Evolutionary conservation across 2,888 invertebrate genomes (phyloP), one percentile per base, ranked within the genome.

Genomic region (Quadroppia sp.): DNA sequence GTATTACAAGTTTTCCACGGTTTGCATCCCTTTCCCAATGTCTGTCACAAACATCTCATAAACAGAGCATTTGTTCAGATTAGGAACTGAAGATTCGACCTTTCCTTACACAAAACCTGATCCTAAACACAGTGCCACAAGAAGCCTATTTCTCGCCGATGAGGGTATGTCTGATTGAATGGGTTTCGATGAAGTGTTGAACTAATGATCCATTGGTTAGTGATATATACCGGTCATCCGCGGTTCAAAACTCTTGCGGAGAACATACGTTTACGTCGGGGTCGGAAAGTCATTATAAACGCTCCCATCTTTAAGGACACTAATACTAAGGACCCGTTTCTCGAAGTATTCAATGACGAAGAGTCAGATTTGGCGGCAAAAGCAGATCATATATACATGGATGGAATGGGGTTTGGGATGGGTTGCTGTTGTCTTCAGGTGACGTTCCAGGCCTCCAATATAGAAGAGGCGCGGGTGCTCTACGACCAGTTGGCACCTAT

Each of bases 381-480:
- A 80, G 91, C 91, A 0, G 92, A 97, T 84, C 92, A 94, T 80
- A 91, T 99, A 77, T 95, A 98, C 81, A 90, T 99, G 90, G 99
- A 99, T 83, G 94, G 95, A 0, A 98, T 99, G 98, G 98, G 97
- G 30, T 99, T 99, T 82, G 98, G 79, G 73, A 99, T 99, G 99
- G 99, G 99, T 40, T 96, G 96, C 82, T 95, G 94, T 80, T 98
- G 97, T 82, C 86, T 98, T 50, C 98, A 98, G 83, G 86, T 95
- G 74, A 95, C 94, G 70, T 98, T 99, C 85, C 91, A 94, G 84
- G 97, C 98, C 0, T 94, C 94, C 83, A 96, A 96, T 82, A 94
- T 99, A 77, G 88, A 87, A 61, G 99, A 99, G 85, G 98, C 98
- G 4, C 87, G 95, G 77, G 91, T 91, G 48, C 86, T 99, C 0